Evolutionary conservation across 2,797 vertebrate species (phyloP).

Genomic region (Poeciliopsis turneri): DNA sequence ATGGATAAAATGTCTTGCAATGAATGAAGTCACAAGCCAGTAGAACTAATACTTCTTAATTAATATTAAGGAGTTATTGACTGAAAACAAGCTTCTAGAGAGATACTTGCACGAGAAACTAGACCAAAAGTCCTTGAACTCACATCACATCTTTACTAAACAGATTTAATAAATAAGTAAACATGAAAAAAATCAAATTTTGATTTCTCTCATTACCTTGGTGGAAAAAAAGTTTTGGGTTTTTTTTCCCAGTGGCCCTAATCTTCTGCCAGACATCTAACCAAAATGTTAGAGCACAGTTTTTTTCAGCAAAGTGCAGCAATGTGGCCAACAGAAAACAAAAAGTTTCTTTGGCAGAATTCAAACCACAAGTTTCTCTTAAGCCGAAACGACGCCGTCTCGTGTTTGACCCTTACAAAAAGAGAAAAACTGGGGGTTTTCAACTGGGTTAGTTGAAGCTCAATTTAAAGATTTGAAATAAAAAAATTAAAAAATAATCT

Average conservation of each 20-base stretch:
- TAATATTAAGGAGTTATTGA: too few species aligned
- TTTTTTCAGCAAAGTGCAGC: too few species aligned
- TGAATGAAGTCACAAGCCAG: too few species aligned
- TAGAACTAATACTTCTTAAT: too few species aligned
- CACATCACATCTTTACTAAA: background rate
- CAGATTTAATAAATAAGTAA: background rate
- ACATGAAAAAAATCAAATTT: background rate
- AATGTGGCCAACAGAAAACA: too few species aligned
- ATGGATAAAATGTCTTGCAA: too few species aligned
- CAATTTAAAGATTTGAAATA: background rate
- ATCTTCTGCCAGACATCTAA: too few species aligned
- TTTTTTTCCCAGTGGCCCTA: background rate
- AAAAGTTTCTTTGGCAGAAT: too few species aligned
- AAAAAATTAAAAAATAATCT: background rate
- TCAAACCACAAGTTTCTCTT: background rate
- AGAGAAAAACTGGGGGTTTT: background rate
- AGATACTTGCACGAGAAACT: too few species aligned
- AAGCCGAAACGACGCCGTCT: background rate
- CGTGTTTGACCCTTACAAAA: background rate
- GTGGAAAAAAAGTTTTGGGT: too few species aligned
- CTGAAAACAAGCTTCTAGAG: too few species aligned
- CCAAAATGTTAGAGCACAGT: too few species aligned
- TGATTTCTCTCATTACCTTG: background rate
- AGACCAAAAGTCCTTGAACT: background rate
- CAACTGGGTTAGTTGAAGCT: background rate